These are phyloP conservation scores for Pelobates fuscus DNA, from an alignment of 2,113 vertebrate species.

Conservation along the genomic window DNA sequence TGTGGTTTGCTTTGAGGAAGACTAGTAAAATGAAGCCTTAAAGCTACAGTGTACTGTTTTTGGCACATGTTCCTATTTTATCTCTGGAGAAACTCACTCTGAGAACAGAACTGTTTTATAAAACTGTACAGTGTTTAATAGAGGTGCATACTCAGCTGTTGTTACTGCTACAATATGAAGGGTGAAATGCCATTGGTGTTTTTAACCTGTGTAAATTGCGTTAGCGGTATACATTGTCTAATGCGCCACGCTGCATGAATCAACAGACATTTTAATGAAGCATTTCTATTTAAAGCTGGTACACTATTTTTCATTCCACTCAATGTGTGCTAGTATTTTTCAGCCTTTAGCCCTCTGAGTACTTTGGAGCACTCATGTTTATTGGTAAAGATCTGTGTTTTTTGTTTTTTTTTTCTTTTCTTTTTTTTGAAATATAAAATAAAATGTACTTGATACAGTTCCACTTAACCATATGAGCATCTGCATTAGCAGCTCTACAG, in stretches of 20 bases:
- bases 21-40: constrained; percentile 86
- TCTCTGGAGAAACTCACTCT: constrained; percentile 74
- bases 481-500: constrained; percentile 69
- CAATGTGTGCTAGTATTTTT: constrained; percentile 80
- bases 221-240: constrained; percentile 84
- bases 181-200: constrained; percentile 92
- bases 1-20: constrained; percentile 74
- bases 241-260: constrained; percentile 96
- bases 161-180: constrained; percentile 89
- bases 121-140: constrained; percentile 86
- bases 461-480: constrained; percentile 66
- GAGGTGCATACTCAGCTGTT: constrained; percentile 83
- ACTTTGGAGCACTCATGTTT: constrained; percentile 90
- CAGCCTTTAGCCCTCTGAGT: constrained; percentile 98
- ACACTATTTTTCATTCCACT: constrained; percentile 82
- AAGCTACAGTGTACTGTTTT: constrained; percentile 88
- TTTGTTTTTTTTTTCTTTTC: constrained; percentile 57
- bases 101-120: constrained; percentile 76
- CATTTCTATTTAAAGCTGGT: constrained; percentile 88
- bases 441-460: constrained; percentile 68
- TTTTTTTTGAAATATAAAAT: constrained; percentile 15
- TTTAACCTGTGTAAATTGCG: constrained; percentile 92
- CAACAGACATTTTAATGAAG: constrained; percentile 90
- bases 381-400: constrained; percentile 72
- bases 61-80: constrained; percentile 89